phyloP scores from a whole-genome alignment of 2,797 vertebrate species.

The Chiloscyllium punctatum region DNA sequence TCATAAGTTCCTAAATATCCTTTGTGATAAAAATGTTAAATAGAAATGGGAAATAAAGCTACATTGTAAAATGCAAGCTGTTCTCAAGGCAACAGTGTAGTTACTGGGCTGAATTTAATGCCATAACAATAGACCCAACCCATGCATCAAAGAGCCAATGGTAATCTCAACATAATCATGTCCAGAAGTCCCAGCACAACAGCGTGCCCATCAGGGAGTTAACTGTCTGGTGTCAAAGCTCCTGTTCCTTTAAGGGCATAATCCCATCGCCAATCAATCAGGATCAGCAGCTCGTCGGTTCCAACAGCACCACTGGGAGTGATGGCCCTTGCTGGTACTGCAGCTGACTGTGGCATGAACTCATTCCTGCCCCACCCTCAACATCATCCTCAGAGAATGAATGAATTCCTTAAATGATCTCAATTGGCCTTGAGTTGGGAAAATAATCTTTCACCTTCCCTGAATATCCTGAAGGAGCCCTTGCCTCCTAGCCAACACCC shows the following conservation, averaged over 20 bases:
- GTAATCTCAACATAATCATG: not conserved
- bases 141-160: not conserved
- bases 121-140: no score
- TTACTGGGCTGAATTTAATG: not conserved
- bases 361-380: no score
- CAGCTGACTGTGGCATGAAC: not conserved
- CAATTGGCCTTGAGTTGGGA: no score
- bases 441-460: no score
- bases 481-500: no score
- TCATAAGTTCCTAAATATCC: not conserved
- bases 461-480: no score
- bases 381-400: no score
- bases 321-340: not conserved
- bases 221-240: not conserved
- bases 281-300: not conserved
- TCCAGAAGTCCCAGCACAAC: not conserved
- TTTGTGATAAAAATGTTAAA: not conserved
- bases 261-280: not conserved
- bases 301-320: not conserved
- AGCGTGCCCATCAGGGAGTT: not conserved
- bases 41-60: not conserved
- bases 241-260: not conserved
- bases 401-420: no score
- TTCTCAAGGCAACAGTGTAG: not conserved
- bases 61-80: not conserved